Base-by-base conservation (phyloP, 2,113 vertebrate species). In the Gopherus flavomarginatus region DNA sequence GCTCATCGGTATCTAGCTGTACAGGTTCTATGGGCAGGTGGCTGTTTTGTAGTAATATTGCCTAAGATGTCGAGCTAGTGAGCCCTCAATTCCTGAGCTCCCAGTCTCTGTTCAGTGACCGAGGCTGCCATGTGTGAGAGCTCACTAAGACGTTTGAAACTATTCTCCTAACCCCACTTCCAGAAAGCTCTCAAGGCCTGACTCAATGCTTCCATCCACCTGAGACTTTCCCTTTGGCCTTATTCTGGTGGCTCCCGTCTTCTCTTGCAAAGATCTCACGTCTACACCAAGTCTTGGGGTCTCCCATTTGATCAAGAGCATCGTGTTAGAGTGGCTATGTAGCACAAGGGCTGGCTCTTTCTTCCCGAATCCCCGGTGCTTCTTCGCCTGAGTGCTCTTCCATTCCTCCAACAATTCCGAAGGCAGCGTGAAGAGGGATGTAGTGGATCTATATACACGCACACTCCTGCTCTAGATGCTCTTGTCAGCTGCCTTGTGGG, bases 401-500 rank as follows among this genome's bases (percentile, higher is more conserved):
- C 11, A 1, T 42, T 14, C 1, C 17, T 49, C 50, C 35, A 38
- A 8, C 19, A 72, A 22, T 72, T 22, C 65, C 69, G 53, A 14
- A 5, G 65, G 44, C 8, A 6, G 1, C 1, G 0, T 0, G 35
- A 31, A 56, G 89, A 2, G 17, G 86, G 38, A 11, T 42, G 1
- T 2, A 42, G 24, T 65, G 47, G 31, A n/a, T 4, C 31, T 29
- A 59, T 17, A 1, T 53, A 8, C 22, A 14, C 24, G 8, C 38
- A 22, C 12, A 3, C 42, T n/a, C 35, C 79, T 72, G 65, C 65
- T 72, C 35, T n/a, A n/a, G 2, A 8, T 6, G 54, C 4, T 19
- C 49, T 19, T 69, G 56, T 35, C 65, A 11, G 4, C 44, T 38
- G 29, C 50, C 8, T 52, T 13, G 1, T 1, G 21, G 16, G 49